phyloP scores from a whole-genome alignment of 1,140 invertebrate species.

The Meteorus sp. region DNA sequence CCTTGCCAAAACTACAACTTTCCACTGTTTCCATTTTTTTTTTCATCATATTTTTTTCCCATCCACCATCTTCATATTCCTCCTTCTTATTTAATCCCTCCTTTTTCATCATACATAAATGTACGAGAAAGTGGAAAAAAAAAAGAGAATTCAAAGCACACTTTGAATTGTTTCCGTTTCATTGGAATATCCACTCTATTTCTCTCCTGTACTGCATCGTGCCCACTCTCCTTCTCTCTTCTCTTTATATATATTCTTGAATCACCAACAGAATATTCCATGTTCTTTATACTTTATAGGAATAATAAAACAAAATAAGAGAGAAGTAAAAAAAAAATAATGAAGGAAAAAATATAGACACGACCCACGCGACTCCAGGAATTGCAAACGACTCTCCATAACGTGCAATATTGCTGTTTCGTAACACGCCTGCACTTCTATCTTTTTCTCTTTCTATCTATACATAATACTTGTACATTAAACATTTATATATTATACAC shows the following conservation, averaged over 20 bases:
- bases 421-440: neutral
- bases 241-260: constrained; percentile 4
- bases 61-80: no score
- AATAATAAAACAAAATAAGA: no score
- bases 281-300: no score
- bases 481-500: neutral
- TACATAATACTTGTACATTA: constrained; percentile 1
- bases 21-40: no score
- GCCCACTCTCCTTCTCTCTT: constrained; percentile 11
- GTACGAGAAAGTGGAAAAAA: no score
- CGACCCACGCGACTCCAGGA: neutral
- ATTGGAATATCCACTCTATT: constrained; percentile 24
- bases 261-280: no score
- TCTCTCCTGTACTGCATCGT: constrained; percentile 12
- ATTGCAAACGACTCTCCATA: constrained; percentile 18
- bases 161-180: constrained; percentile 35
- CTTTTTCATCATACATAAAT: no score
- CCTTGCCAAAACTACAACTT: no score
- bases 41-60: no score
- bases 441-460: constrained; percentile 4
- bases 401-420: constrained; percentile 16
- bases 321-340: no score
- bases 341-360: no score
- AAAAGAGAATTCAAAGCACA: constrained; percentile 36
- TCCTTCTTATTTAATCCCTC: no score